phyloP scores from a whole-genome alignment of 2,888 invertebrate species.

The Eledona agricola region DNA sequence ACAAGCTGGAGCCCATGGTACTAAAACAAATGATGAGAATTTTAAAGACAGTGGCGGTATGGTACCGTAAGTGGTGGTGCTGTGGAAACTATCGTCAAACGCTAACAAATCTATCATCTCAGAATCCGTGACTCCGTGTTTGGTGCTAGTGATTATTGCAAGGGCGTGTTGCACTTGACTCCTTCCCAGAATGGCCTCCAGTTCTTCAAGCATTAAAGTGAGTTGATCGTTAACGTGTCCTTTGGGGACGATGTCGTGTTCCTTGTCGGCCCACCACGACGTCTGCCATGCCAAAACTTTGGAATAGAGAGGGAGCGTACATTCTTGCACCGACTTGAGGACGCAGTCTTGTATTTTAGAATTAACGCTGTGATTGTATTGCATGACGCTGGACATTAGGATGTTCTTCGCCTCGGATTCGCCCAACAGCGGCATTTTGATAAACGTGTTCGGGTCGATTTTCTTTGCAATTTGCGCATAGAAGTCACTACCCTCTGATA shows the following conservation, averaged over 20 bases:
- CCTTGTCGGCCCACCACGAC: slow-evolving; percentile 68
- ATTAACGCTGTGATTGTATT: slow-evolving; percentile 69
- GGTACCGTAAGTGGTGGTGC: slow-evolving; percentile 72
- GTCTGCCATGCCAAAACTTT: slow-evolving; percentile 73
- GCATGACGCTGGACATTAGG: slow-evolving; percentile 66
- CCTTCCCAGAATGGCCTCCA: slow-evolving; percentile 73
- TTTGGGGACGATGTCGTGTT: slow-evolving; percentile 66
- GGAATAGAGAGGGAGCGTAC: slow-evolving; percentile 74
- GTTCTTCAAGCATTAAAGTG: slow-evolving; percentile 71
- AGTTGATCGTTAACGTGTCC: slow-evolving; percentile 71
- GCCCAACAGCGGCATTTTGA: slow-evolving; percentile 65
- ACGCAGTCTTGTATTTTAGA: slow-evolving; percentile 69
- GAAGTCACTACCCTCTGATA: slow-evolving; percentile 67
- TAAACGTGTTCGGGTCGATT: slow-evolving; percentile 54
- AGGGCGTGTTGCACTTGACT: slow-evolving; percentile 74
- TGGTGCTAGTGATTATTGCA: slow-evolving; percentile 76
- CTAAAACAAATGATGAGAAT: slow-evolving; percentile 58
- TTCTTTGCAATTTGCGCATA: slow-evolving; percentile 58
- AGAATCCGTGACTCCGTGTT: slow-evolving; percentile 81
- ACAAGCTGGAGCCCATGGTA: slow-evolving; percentile 76
- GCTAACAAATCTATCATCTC: slow-evolving; percentile 80
- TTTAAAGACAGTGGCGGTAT: too few species aligned
- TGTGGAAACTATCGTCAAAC: slow-evolving; percentile 71
- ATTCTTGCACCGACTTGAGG: slow-evolving; percentile 69
- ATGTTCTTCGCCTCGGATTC: slow-evolving; percentile 66